Base-by-base conservation (phyloP, 2,113 vertebrate species). In the Holacanthus passer region DNA sequence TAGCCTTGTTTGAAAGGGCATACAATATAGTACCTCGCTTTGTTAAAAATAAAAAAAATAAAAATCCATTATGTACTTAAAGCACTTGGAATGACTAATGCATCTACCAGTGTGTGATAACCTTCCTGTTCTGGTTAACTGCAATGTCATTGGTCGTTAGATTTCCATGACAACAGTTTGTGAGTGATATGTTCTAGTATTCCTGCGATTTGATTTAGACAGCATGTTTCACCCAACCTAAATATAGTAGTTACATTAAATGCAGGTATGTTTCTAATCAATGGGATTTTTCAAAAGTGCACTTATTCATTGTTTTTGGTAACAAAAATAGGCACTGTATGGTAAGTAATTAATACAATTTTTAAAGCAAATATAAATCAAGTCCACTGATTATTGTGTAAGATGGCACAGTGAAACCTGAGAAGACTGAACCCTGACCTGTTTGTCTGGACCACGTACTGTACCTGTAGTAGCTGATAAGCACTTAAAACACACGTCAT, bases 251-350 rank as follows among this genome's bases (percentile, higher is more conserved):
- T 79, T 3, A 58, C 29, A 79, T 45, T 53, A 32, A 63, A 62
- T 52, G 45, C 50, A 81, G 60, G 73, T 85, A 24, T 83, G 39
- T 87, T 87, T 81, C 64, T 75, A 74, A 68, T 82, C 73, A 88
- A 41, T 48, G 43, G 78, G 73, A 77, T 27, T 24, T 80, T 82
- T 87, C 77, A 82, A 82, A 90, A 91, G 88, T 88, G 86, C 88
- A 88, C 86, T 91, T 91, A 91, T 27, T 87, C 62, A 78, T 77
- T 35, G 41, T 84, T 69, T 78, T 81, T 69, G 37, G 20, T 73
- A 39, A 52, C 5, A 3, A n/a, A 56, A 77, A 72, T 24, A 60
- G 63, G 22, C 79, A 83, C 68, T 63, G 69, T 65, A 71, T 35
- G 48, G 53, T 66, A 55, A 35, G 29, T 43, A 48, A 64, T 69